phyloP scores from a whole-genome alignment of 64 coral and sea anemone species.

The Pocillopora verrucosa region DNA sequence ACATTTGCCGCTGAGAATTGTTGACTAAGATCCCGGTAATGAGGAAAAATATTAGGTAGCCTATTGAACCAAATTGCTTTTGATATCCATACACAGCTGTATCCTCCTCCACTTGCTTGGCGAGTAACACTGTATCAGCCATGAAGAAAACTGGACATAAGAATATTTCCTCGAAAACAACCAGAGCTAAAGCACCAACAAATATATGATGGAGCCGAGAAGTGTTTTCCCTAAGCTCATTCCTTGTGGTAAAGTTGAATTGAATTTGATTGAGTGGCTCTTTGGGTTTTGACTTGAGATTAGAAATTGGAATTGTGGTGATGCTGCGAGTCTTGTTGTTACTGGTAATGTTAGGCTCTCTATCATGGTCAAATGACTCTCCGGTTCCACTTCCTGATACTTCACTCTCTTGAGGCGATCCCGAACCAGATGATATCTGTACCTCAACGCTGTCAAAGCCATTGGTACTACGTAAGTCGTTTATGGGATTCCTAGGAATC shows the following conservation, averaged over 20 bases:
- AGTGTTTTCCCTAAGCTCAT: constrained; percentile 53
- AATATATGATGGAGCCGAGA: constrained; percentile 68
- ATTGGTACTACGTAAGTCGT: not conserved
- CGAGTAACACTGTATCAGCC: constrained; percentile 66
- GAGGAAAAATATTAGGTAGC: constrained; percentile 60
- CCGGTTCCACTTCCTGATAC: constrained; percentile 3
- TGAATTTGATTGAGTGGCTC: not conserved
- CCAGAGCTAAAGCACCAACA: constrained; percentile 60
- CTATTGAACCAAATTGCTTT: constrained; percentile 66
- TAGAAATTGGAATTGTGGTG: not conserved
- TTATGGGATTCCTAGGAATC: not conserved
- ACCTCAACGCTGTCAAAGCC: not conserved
- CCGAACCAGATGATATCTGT: not conserved
- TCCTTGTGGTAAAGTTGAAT: constrained; percentile 57
- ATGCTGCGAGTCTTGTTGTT: not conserved
- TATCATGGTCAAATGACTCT: not conserved
- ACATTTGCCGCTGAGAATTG: constrained; percentile 58
- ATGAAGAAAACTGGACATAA: constrained; percentile 66
- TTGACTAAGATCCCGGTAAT: constrained; percentile 65
- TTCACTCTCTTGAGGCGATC: not conserved
- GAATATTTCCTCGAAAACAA: constrained; percentile 60
- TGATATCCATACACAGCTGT: constrained; percentile 67
- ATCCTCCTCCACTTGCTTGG: constrained; percentile 75
- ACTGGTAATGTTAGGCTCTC: not conserved
- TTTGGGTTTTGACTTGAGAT: not conserved